Percentiles rank a stretch among this genome's conserved stretches.
phyloP scores from a whole-genome alignment of 2,888 invertebrate species.

The Theretra japonica region DNA sequence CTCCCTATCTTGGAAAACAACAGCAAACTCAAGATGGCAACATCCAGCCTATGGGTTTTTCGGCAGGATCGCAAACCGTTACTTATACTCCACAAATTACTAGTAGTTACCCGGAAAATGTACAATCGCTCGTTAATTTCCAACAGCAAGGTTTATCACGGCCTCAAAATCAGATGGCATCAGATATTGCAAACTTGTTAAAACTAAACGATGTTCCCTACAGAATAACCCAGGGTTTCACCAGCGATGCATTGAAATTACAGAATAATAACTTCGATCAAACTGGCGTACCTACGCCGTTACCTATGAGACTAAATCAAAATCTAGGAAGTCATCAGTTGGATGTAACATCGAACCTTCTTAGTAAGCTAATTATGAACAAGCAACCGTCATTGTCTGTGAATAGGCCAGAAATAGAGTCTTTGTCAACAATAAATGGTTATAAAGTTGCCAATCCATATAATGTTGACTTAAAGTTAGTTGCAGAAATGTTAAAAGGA shows the following conservation, averaged over 20 bases:
- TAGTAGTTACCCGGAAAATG: conserved; percentile 60
- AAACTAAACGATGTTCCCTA: conserved; percentile 76
- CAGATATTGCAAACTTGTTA: conserved; percentile 64
- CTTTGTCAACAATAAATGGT: conserved; percentile 77
- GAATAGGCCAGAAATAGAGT: conserved; percentile 68
- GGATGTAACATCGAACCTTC: conserved; percentile 68
- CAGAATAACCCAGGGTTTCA: conserved; percentile 65
- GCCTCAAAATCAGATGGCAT: conserved; percentile 54
- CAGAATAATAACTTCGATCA: conserved; percentile 69
- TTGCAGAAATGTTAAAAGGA: conserved; percentile 78
- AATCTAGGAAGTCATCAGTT: conserved; percentile 76
- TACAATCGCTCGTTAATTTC: conserved; percentile 57
- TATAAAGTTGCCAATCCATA: conserved; percentile 82
- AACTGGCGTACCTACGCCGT: conserved; percentile 61
- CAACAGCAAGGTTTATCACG: conserved; percentile 59
- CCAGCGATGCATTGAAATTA: conserved; percentile 59
- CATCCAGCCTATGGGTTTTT: conserved; percentile 53
- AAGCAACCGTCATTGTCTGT: conserved; percentile 59
- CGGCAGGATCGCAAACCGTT: conserved; percentile 54
- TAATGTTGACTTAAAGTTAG: conserved; percentile 78
- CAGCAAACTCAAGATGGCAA: conserved; percentile 54
- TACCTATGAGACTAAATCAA: conserved; percentile 75
- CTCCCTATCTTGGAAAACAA: conserved; percentile 59
- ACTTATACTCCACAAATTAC: conserved; percentile 56
- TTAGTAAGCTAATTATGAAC: conserved; percentile 66